These are phyloP conservation scores for Teleogryllus oceanicus DNA, from an alignment of 2,888 invertebrate genomes.

Conservation along the genomic window DNA sequence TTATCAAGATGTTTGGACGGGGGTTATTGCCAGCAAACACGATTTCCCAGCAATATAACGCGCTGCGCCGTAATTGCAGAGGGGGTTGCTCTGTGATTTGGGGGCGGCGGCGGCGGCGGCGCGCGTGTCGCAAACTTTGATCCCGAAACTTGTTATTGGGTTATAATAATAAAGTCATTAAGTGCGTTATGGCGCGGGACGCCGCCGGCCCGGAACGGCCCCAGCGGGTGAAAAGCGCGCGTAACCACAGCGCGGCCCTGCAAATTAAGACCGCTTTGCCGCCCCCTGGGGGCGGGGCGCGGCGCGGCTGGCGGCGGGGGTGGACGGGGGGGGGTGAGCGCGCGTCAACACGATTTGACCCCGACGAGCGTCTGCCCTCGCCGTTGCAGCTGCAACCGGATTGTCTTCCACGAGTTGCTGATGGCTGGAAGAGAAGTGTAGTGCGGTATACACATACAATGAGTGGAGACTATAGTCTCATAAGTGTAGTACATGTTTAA, in stretches of 20 bases:
- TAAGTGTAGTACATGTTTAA: too few relatives aligned
- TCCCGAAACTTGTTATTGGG: slow-evolving; percentile 18
- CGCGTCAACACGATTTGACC: background rate
- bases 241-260: background rate
- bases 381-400: background rate
- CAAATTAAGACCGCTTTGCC: background rate
- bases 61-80: background rate
- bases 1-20: slow-evolving; percentile 18
- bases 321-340: background rate
- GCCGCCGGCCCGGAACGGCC: background rate
- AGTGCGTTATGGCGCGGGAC: background rate
- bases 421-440: too few relatives aligned
- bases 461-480: too few relatives aligned
- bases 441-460: too few relatives aligned
- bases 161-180: slow-evolving; percentile 18
- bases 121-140: slow-evolving; percentile 18
- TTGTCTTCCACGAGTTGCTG: background rate
- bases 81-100: background rate
- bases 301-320: background rate
- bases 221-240: background rate
- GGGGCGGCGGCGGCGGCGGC: background rate
- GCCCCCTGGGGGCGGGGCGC: background rate
- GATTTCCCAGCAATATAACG: slow-evolving; percentile 18
- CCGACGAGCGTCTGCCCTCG: background rate
- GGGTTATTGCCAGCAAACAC: slow-evolving; percentile 1